A percentile compares a stretch with the other conserved stretches of the same genome.
Evolutionary conservation across 2,888 invertebrate species (phyloP).

Genomic region (Bellardia bayeri): DNA sequence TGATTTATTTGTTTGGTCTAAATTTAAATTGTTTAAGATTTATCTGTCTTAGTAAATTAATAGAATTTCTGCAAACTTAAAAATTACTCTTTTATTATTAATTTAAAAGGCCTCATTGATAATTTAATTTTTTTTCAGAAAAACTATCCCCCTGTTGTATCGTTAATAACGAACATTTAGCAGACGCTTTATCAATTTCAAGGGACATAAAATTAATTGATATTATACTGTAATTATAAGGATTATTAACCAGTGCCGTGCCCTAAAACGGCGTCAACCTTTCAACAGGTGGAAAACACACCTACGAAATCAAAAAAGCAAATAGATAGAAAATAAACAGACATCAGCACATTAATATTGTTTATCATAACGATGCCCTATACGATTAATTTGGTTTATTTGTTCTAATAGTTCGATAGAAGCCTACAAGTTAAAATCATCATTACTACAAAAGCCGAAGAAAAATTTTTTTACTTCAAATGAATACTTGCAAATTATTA

Average conservation of each 20-base stretch:
- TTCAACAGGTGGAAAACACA: conserved; percentile 13
- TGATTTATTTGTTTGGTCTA: no score
- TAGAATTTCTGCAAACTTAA: not conserved
- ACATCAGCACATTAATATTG: not conserved
- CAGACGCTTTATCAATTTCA: conserved; percentile 2
- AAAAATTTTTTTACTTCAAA: no score
- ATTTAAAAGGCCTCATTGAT: not conserved
- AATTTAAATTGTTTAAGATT: no score
- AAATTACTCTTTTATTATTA: no score
- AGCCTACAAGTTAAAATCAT: no score
- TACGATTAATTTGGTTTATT: not conserved
- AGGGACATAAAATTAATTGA: conserved; percentile 13
- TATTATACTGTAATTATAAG: conserved; percentile 14
- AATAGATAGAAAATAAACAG: not conserved
- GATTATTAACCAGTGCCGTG: conserved; percentile 23
- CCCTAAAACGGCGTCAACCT: not conserved
- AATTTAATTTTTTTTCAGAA: not conserved
- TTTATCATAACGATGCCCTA: not conserved
- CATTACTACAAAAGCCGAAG: no score
- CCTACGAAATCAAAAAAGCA: conserved; percentile 3
- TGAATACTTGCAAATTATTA: no score
- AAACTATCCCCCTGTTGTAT: not conserved
- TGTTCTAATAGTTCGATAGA: not conserved
- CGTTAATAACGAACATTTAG: not conserved
- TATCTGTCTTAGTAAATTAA: no score